phyloP scores from a whole-genome alignment of 2,113 vertebrate species.

The Patagioenas fasciata region DNA sequence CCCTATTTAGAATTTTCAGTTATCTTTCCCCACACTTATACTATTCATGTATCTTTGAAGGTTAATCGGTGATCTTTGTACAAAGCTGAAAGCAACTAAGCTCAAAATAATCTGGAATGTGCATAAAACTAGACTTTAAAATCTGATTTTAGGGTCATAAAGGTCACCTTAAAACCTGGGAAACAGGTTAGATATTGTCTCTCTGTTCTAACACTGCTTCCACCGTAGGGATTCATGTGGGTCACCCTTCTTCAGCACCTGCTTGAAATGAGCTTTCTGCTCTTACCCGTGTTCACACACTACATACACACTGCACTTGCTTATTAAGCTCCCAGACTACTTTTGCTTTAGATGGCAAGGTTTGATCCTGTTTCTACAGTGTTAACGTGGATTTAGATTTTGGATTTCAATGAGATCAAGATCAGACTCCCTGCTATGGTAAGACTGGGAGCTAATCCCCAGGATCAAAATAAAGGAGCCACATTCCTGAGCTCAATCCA shows the following conservation, averaged over 20 bases:
- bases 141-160: not conserved
- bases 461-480: constrained; percentile 64
- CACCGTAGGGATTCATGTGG: not conserved
- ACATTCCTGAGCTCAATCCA: constrained; percentile 63
- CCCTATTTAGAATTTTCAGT: not conserved
- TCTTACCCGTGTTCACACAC: not conserved
- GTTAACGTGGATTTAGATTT: constrained; percentile 60
- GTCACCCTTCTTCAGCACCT: not conserved
- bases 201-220: not conserved
- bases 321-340: not conserved
- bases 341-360: constrained; percentile 35
- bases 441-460: constrained; percentile 68
- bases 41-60: not conserved
- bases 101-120: not conserved
- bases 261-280: not conserved
- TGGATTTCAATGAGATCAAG: constrained; percentile 55
- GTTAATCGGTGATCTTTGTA: not conserved
- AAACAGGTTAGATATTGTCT: not conserved
- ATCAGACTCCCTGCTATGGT: constrained; percentile 61
- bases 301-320: not conserved
- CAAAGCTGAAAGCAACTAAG: not conserved
- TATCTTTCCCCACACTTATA: not conserved
- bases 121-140: not conserved
- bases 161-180: not conserved
- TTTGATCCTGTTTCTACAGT: constrained; percentile 54